Evolutionary conservation across 2,113 vertebrate genomes (phyloP), one percentile per base, ranked within the genome.

Genomic region (Ramphastos sulfuratus): DNA sequence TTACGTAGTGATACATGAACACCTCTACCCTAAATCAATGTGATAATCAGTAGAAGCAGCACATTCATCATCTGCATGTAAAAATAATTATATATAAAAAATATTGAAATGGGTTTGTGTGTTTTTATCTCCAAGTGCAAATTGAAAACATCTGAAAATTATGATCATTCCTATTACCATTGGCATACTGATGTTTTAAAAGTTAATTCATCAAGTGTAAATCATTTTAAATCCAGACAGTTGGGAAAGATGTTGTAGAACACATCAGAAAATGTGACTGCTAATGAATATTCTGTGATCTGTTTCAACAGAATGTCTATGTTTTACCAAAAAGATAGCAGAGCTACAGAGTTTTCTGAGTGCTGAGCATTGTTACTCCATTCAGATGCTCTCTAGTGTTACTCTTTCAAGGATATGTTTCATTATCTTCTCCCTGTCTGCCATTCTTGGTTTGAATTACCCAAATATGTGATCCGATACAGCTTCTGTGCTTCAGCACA

Each of bases 331-430:
- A 94, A 92, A 84, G 67, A 82, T 84, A 91, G 87, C 72, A 67
- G 93, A 92, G 81, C 74, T 30, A 76, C 91, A 35, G 73, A 96
- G 90, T 94, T 91, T 94, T 77, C 39, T 70, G 89, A 94, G 85
- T 69, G 55, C 80, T 92, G 59, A 92, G 92, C n/a, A 12, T 95
- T 82, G 92, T 85, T 96, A 90, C 94, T 87, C 91, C 87, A 87
- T 93, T 72, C 91, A 95, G 85, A 88, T 87, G 15, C 91, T 90
- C 94, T 97, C 92, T 91, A n/a, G 90, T 92, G 89, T 94, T 91
- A 59, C 87, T 90, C 27, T 90, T 96, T 97, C 89, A 97, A 89
- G 92, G 93, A 92, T 94, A 74, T 87, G 87, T 97, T 96, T 92
- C 71, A 85, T 96, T 97, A 93, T 91, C 91, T 97, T 87, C 73